Evolutionary conservation across 92 coral and sea anemone genomes (phyloP).

Genomic region (Paramuricea clavata): DNA sequence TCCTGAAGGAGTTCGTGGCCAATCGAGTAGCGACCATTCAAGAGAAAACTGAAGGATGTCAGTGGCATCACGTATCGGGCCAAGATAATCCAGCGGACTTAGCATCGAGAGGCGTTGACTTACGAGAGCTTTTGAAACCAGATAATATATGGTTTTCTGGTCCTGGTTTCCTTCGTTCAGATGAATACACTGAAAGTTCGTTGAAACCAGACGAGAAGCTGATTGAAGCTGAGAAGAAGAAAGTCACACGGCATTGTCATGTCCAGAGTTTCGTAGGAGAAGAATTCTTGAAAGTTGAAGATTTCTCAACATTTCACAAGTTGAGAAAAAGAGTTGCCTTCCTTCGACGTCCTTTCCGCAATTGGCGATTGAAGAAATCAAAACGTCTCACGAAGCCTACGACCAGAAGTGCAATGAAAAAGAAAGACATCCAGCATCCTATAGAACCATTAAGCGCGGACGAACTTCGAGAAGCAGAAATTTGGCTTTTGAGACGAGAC

Average conservation of each 20-base stretch:
- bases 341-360: conserved; percentile 2
- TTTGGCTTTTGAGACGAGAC: neutral
- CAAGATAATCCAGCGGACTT: neutral
- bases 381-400: neutral
- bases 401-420: neutral
- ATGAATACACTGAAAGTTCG: neutral
- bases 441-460: neutral
- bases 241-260: neutral
- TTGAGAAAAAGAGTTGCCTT: neutral
- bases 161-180: too few relatives aligned
- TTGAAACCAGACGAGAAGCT: neutral
- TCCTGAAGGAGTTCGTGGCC: neutral
- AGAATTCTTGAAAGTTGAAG: neutral
- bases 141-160: neutral
- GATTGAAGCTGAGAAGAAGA: neutral
- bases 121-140: neutral
- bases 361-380: neutral
- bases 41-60: neutral
- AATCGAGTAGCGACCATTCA: neutral
- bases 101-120: neutral
- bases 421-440: neutral
- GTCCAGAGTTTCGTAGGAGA: neutral
- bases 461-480: conserved; percentile 15
- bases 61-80: neutral
- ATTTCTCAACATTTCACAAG: neutral